Evolutionary conservation across 2,888 invertebrate species (phyloP).

Genomic region (Meta bourneti): DNA sequence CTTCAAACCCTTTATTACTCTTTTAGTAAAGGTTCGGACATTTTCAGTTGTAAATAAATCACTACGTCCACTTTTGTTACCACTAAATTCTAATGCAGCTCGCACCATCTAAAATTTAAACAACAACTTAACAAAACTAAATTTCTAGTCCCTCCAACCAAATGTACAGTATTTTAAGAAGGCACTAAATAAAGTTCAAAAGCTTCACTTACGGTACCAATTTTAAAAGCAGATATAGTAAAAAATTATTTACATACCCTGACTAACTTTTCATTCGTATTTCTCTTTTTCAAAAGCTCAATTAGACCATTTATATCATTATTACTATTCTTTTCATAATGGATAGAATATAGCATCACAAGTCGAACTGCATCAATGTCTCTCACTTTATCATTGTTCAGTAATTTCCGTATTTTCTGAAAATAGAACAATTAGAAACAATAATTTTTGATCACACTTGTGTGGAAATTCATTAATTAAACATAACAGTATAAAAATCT

Average conservation of each 20-base stretch:
- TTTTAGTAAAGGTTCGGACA: constrained; percentile 93
- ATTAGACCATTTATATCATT: constrained; percentile 90
- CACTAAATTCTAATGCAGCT: constrained; percentile 90
- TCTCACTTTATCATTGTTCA: constrained; percentile 87
- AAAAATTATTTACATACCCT: constrained; percentile 79
- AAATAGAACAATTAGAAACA: constrained; percentile 75
- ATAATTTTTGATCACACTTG: neutral
- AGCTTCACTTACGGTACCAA: neutral
- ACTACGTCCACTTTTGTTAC: constrained; percentile 88
- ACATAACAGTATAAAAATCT: neutral
- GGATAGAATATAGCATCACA: constrained; percentile 94
- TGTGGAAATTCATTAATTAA: neutral
- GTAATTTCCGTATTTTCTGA: constrained; percentile 88
- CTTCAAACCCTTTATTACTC: constrained; percentile 87
- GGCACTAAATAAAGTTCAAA: neutral
- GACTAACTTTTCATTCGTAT: constrained; percentile 84
- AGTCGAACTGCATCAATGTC: constrained; percentile 91
- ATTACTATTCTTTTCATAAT: constrained; percentile 94
- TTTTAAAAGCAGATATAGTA: constrained; percentile 2
- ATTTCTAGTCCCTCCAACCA: neutral
- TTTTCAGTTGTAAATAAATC: constrained; percentile 89
- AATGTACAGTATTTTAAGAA: neutral
- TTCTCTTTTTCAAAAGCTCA: constrained; percentile 87
- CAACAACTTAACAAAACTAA: neutral
- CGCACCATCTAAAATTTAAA: constrained; percentile 83